Conservation (phyloP, 2,797 vertebrate genomes). For the Chromobotia macracanthus region DNA sequence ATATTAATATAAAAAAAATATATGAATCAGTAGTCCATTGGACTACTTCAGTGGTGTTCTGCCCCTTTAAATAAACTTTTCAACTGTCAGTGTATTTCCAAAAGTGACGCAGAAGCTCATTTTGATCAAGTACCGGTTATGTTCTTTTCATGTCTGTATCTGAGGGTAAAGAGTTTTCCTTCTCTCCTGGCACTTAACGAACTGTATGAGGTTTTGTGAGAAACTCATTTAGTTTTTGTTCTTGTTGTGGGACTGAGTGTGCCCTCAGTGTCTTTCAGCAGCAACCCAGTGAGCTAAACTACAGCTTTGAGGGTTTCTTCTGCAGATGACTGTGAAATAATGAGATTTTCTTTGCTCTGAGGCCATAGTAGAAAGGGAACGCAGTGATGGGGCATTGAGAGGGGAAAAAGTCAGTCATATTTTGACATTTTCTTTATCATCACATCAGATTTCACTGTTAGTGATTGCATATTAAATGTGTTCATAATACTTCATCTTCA, state of each 20-base stretch:
- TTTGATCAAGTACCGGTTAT: not conserved
- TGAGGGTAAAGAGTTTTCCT: conserved; percentile 24
- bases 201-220: conserved; percentile 7
- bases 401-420: conserved; percentile 9
- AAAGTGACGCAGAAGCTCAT: not conserved
- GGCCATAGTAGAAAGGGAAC: not conserved
- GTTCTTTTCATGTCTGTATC: not conserved
- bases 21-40: too few relatives aligned
- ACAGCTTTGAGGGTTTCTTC: conserved; percentile 31
- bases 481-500: not conserved
- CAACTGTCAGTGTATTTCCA: not conserved
- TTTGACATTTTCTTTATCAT: not conserved
- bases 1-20: too few relatives aligned
- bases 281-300: conserved; percentile 27
- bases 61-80: conserved; percentile 10
- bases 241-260: conserved; percentile 23
- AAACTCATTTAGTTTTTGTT: conserved; percentile 37
- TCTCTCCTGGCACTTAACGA: conserved; percentile 13
- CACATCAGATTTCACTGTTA: not conserved
- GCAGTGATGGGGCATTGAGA: conserved; percentile 14
- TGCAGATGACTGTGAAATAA: conserved; percentile 49
- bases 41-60: too few relatives aligned
- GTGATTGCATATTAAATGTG: conserved; percentile 19
- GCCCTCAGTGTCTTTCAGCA: conserved; percentile 27
- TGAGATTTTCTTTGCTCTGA: conserved; percentile 38